Base-by-base conservation (phyloP, 2,797 vertebrate species). In the Numenius phaeopus region DNA sequence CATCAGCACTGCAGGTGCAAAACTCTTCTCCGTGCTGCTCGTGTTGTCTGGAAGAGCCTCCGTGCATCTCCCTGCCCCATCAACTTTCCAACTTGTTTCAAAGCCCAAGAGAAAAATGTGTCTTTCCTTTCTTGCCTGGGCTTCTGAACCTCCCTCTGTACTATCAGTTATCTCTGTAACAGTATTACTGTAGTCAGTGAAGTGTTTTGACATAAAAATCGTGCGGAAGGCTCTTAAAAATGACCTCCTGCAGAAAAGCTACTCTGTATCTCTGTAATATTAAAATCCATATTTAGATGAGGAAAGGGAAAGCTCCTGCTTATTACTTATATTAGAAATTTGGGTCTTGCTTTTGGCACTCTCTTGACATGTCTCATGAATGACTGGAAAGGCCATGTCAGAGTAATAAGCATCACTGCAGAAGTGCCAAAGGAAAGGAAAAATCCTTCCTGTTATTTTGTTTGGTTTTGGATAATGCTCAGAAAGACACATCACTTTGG, bases 171-270 rank as follows among this genome's bases (percentile, higher is more conserved):
- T 40, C 69, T 72, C 49, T 49, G n/a, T 24, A 64, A 83, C 0
- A 1, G 8, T 69, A 62, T 75, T 75, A 91, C 34, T 84, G 65
- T 73, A 89, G 20, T 59, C 59, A 72, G 30, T 62, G 17, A 92
- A 88, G 67, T 66, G 20, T 77, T 94, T 67, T 62, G 29, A 54
- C 30, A 87, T 30, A 47, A 93, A 94, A 90, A 73, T 40, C 37
- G 44, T 58, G 37, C 37, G 24, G 67, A 88, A 80, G 57, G 67
- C 19, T 83, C 58, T 55, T 77, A 75, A 85, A 87, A 80, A 69
- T 21, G 0, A 71, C 44, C 49, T 92, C 42, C 34, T 44, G 30
- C 42, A 87, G 42, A 75, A 89, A 93, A 83, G 6, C 29, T 46
- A 65, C 5, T 21, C 32, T 78, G 14, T 59, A 23, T 9, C 16